Base-by-base conservation (phyloP, 2,888 invertebrate species). In the Vandiemenella viatica region DNA sequence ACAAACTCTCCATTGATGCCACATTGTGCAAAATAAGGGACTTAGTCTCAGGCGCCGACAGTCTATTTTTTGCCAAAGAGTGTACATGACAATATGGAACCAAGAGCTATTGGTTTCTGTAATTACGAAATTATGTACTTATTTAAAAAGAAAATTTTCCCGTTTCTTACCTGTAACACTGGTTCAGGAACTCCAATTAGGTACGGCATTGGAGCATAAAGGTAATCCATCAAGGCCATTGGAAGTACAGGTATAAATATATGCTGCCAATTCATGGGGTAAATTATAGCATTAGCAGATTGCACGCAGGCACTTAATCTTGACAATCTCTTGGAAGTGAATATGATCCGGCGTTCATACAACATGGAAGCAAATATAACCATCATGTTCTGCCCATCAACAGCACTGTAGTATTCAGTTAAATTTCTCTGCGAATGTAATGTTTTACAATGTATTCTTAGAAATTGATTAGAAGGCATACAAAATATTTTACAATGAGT, bases 221-320 rank as follows among this genome's bases (percentile, higher is more conserved):
- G 70, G 66, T 90, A 90, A 67, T 95, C 96, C 56, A 86, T 80
- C 53, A 96, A 75, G 62, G 85, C 80, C 65, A 80, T 76, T 18
- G 96, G 95, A 61, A 96, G 70, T 58, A 97, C 85, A 46, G 96
- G 96, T 67, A 97, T 95, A 67, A 89, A 97, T 62, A 97, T 90
- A 62, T 96, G 95, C 68, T 97, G 96, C 97, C 97, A 97, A 57
- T 85, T 84, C 93, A 98, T 95, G 1, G 97, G 97, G 68, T 93
- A 96, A 38, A 98, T 79, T 43, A 97, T 80, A 53, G 88, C 81
- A 64, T 92, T 91, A 16, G 93, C 90, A 13, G 95, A 95, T 66
- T 95, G 92, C 20, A 89, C 87, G 61, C 89, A 88, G 0, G 96
- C 90, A 45, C 92, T 92, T 44, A 98, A 71, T 51, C 91, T 75